These are phyloP conservation scores for Chrysomallon squamiferum DNA, from an alignment of 1,140 invertebrate species.

Conservation along the genomic window DNA sequence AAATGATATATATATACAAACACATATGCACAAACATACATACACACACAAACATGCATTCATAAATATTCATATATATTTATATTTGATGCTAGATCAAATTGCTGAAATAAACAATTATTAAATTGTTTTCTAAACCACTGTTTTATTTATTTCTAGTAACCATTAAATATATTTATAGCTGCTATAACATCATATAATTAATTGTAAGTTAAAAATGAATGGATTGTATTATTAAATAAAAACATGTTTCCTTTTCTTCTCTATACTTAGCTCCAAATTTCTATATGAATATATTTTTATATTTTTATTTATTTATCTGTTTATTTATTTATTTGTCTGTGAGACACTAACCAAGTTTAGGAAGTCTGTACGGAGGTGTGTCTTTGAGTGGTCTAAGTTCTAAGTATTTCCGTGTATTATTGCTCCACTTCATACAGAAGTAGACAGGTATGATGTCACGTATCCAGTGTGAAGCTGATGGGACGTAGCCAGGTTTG, in stretches of 20 bases:
- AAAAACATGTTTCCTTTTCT: no score
- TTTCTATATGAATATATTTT: no score
- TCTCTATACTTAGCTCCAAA: no score
- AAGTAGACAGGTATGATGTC: slow-evolving; percentile 93
- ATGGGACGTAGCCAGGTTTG: slow-evolving; percentile 86
- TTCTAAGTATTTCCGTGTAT: slow-evolving; percentile 92
- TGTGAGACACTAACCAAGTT: slow-evolving; percentile 72
- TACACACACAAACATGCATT: not conserved
- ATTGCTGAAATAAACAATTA: not conserved
- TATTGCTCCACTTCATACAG: slow-evolving; percentile 93
- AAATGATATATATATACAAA: not conserved
- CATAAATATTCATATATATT: not conserved
- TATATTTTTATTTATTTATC: no score
- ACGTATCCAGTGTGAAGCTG: slow-evolving; percentile 92
- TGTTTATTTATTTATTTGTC: no score
- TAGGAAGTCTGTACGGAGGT: slow-evolving; percentile 90
- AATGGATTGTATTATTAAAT: no score
- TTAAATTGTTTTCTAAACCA: not conserved
- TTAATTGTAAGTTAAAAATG: no score
- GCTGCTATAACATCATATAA: no score
- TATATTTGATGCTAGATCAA: not conserved
- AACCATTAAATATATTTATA: no score
- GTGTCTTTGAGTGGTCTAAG: slow-evolving; percentile 92
- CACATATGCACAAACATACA: not conserved
- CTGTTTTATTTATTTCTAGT: no score